These are phyloP conservation scores for Epistrophella euchroma DNA, from an alignment of 2,888 invertebrate species.

Conservation along the genomic window DNA sequence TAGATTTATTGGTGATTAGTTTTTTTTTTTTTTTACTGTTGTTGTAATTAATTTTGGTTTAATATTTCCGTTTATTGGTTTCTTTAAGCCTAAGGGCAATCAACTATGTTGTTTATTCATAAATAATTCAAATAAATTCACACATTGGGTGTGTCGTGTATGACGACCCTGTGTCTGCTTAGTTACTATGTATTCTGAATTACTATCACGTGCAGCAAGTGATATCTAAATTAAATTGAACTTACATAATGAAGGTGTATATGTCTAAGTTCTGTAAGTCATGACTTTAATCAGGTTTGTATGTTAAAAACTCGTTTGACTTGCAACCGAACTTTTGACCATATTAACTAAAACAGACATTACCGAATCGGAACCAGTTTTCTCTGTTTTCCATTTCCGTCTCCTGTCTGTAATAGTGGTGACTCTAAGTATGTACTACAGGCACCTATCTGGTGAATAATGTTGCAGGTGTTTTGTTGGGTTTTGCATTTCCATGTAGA, in stretches of 20 bases:
- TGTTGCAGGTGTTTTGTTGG: conserved; percentile 37
- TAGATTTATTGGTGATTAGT: conserved; percentile 29
- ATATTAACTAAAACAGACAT: conserved; percentile 40
- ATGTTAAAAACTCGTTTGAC: conserved; percentile 50
- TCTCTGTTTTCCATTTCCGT: conserved; percentile 47
- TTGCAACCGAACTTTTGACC: conserved; percentile 33
- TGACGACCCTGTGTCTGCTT: background rate
- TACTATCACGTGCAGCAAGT: conserved; percentile 2
- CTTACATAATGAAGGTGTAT: background rate
- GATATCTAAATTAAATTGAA: background rate
- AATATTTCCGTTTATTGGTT: conserved; percentile 45
- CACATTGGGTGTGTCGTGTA: background rate
- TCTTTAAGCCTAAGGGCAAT: conserved; percentile 63
- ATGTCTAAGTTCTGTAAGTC: background rate
- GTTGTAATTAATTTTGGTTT: conserved; percentile 57
- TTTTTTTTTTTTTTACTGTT: conserved; percentile 18
- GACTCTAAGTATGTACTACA: background rate
- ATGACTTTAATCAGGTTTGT: background rate
- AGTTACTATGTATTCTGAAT: background rate
- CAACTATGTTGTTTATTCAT: conserved; percentile 34
- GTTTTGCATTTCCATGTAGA: conserved; percentile 42
- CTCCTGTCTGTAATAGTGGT: conserved; percentile 44
- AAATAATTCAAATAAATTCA: background rate
- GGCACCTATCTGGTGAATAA: background rate
- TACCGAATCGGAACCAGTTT: conserved; percentile 58